These are phyloP conservation scores for Heliothis virescens DNA, from an alignment of 1,140 invertebrate genomes.

Conservation along the genomic window DNA sequence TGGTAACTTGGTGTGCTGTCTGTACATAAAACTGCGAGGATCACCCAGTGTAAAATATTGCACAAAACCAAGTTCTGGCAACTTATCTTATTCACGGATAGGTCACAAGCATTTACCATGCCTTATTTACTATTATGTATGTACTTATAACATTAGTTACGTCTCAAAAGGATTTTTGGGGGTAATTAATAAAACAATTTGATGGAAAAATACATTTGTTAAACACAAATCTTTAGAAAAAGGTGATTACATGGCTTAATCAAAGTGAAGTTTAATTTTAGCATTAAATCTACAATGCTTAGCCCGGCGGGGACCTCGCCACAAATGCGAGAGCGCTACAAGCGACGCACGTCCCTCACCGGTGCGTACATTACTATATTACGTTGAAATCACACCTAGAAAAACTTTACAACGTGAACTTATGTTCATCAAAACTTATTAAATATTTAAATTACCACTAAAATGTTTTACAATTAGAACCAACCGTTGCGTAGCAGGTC, in stretches of 20 bases:
- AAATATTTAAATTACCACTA: slow-evolving; percentile 22
- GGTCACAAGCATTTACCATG: too few species aligned
- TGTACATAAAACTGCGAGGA: too few species aligned
- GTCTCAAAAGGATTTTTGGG: too few species aligned
- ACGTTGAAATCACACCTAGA: slow-evolving; percentile 40
- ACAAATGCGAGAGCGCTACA: not conserved
- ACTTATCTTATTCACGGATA: too few species aligned
- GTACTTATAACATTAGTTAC: too few species aligned
- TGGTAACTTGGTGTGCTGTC: too few species aligned
- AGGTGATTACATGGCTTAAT: slow-evolving; percentile 37
- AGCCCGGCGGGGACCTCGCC: not conserved
- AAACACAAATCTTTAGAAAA: slow-evolving; percentile 45
- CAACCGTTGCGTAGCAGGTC: not conserved
- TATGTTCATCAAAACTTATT: slow-evolving; percentile 42
- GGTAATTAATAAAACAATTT: slow-evolving; percentile 25
- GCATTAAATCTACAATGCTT: slow-evolving; percentile 27
- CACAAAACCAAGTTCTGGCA: too few species aligned
- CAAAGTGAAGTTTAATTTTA: slow-evolving; percentile 41
- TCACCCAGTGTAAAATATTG: too few species aligned
- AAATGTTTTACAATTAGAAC: slow-evolving; percentile 30
- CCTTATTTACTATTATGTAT: too few species aligned
- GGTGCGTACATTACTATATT: slow-evolving; percentile 23
- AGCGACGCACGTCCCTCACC: not conserved
- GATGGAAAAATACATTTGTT: slow-evolving; percentile 49
- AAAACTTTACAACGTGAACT: slow-evolving; percentile 45